These are phyloP conservation scores for Macrotis lagotis DNA, from an alignment of 2,113 vertebrate species.

Conservation along the genomic window DNA sequence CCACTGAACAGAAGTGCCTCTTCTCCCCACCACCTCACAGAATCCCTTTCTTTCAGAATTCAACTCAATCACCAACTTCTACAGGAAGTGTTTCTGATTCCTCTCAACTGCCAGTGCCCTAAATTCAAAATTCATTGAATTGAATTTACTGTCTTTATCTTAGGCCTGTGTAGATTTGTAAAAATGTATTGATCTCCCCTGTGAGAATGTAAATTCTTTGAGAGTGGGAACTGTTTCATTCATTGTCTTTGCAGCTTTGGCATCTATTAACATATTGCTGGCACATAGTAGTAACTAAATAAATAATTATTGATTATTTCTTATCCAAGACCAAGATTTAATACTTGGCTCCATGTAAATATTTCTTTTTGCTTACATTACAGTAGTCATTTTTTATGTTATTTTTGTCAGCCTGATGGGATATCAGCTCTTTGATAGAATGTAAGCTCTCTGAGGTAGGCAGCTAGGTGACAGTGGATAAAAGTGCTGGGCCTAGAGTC, in stretches of 20 bases:
- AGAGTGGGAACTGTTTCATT: neutral
- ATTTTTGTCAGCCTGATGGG: neutral
- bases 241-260: neutral
- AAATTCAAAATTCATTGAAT: neutral
- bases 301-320: neutral
- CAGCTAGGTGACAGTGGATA: neutral
- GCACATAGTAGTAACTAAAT: neutral
- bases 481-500: neutral
- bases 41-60: neutral
- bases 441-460: neutral
- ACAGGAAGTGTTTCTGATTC: neutral
- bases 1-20: neutral
- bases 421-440: neutral
- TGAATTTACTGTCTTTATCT: neutral
- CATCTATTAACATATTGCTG: neutral
- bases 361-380: neutral
- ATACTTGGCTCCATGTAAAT: neutral
- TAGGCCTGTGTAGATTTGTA: neutral
- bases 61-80: neutral
- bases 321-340: neutral
- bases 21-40: neutral
- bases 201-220: neutral
- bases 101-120: neutral
- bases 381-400: neutral
- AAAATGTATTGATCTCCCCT: neutral